Percentiles rank a stretch among this genome's conserved stretches.
Evolutionary conservation across 1,140 invertebrate genomes (phyloP).

Genomic region (Paraescarpia echinospica): DNA sequence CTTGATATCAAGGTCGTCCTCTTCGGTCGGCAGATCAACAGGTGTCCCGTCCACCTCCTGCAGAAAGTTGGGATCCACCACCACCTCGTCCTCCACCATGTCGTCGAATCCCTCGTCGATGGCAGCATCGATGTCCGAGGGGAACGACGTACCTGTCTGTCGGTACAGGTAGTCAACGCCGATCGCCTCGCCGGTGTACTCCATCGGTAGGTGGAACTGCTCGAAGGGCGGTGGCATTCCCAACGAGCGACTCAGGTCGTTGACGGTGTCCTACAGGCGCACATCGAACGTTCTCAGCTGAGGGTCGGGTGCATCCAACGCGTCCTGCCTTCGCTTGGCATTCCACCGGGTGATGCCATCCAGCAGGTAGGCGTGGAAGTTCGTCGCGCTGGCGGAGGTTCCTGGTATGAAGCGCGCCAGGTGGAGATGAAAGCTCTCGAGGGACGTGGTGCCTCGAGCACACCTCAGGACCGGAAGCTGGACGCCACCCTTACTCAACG

Average conservation of each 20-base stretch:
- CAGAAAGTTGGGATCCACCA: no score
- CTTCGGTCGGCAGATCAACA: no score
- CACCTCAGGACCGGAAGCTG: no score
- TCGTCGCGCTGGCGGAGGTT: conserved; percentile 30
- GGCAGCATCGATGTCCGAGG: no score
- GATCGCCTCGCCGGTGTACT: no score
- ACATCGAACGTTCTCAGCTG: neutral
- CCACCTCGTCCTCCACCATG: no score
- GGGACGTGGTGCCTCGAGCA: conserved; percentile 34
- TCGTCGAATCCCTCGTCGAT: no score
- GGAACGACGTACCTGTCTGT: no score
- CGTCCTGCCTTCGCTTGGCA: conserved; percentile 28
- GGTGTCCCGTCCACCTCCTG: no score
- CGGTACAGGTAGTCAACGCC: no score
- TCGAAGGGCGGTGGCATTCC: neutral
- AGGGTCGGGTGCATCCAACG: neutral
- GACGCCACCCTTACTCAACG: no score
- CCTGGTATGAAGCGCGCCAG: conserved; percentile 35
- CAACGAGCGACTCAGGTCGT: neutral
- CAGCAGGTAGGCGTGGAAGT: conserved; percentile 37
- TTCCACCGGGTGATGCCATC: conserved; percentile 38
- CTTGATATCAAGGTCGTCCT: no score
- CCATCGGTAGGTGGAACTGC: neutral
- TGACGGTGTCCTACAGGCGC: neutral
- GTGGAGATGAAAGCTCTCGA: conserved; percentile 38